Base-by-base conservation (phyloP, 2,797 vertebrate genomes). In the Selene dorsalis region DNA sequence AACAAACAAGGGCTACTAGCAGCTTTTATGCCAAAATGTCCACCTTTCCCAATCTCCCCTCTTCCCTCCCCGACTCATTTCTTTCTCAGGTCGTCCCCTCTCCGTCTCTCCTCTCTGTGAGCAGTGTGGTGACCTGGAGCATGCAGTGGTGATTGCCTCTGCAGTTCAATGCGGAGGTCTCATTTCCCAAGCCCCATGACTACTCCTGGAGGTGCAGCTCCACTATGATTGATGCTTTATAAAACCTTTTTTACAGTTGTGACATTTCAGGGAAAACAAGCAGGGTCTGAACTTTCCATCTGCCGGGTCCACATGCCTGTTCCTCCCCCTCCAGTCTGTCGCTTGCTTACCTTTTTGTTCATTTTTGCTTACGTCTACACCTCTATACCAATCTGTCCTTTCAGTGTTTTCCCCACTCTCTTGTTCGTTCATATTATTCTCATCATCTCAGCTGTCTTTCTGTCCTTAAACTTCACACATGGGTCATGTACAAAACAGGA, bases 251-350 rank as follows among this genome's bases (percentile, higher is more conserved):
- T 93, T 93, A 93, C 87, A 94, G 91, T 75, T 83, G 80, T 85
- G 88, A 91, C 93, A 94, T 95, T 95, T 95, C 91, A 67, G 82
- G 87, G 90, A 92, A 95, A 91, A 95, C 90, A 93, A 91, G 90
- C 79, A 75, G 81, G 90, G 75, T 88, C 77, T 93, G 92, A 95
- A 82, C 76, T 80, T 84, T 86, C 80, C 75, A 83, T 89, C 75
- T 85, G 73, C 72, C 3, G 7, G 32, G 53, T 80, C 50, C 48
- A 58, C 59, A 60, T 35, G 59, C 79, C 60, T 77, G 72, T 57
- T 64, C 63, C 47, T 84, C n/a, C n/a, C 84, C 13, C 48, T 61
- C 82, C 80, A 11, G 62, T 61, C 89, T 41, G 20, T 59, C 60
- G 61, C 43, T 69, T 30, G 7, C 57, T 59, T 61, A 38, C 61